Evolutionary conservation across 1,140 invertebrate species (phyloP).

Genomic region (Aphelinus atriplicis): DNA sequence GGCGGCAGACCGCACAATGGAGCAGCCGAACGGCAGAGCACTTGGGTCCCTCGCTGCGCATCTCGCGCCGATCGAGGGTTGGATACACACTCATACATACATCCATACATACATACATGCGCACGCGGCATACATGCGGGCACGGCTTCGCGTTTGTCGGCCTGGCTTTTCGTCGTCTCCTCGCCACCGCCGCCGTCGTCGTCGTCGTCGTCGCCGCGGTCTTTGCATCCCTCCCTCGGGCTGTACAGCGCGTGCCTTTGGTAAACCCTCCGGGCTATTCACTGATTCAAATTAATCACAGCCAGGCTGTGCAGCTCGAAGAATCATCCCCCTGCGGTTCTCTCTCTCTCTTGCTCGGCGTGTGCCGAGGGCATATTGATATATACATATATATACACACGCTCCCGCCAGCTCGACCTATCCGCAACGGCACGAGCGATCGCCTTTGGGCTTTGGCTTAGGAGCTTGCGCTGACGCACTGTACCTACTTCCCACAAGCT

Average conservation of each 20-base stretch:
- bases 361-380: neutral
- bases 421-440: too few relatives aligned
- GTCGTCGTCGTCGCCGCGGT: slow-evolving; percentile 47
- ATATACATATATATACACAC: neutral
- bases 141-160: neutral
- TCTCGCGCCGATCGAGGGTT: too few relatives aligned
- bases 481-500: neutral
- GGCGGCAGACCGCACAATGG: too few relatives aligned
- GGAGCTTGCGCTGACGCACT: neutral
- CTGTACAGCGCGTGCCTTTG: slow-evolving; percentile 48
- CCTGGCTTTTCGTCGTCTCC: slow-evolving; percentile 6
- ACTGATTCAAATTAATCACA: slow-evolving; percentile 67
- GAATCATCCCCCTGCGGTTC: slow-evolving; percentile 26
- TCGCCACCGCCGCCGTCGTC: too few relatives aligned
- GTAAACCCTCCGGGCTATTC: slow-evolving; percentile 63
- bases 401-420: too few relatives aligned
- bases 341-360: neutral
- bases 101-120: slow-evolving; percentile 11
- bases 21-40: too few relatives aligned
- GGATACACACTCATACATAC: too few relatives aligned
- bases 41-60: too few relatives aligned
- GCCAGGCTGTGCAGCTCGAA: slow-evolving; percentile 43
- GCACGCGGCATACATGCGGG: slow-evolving; percentile 12
- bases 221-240: slow-evolving; percentile 41
- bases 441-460: neutral